Evolutionary conservation across 2,888 invertebrate species (phyloP).

Genomic region (Drosophila buzzatii): DNA sequence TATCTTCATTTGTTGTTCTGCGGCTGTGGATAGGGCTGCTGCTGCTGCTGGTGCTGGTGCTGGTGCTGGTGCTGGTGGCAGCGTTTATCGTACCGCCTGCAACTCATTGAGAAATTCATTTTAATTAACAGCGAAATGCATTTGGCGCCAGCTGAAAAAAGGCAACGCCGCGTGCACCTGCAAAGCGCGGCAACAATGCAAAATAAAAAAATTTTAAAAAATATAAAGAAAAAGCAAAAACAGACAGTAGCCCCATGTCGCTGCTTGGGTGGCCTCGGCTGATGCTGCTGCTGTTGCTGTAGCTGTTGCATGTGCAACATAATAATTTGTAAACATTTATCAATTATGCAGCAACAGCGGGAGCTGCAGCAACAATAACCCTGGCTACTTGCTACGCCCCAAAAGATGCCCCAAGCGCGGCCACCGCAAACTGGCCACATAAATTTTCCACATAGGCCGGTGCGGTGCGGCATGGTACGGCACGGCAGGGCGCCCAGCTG

Average conservation of each 20-base stretch:
- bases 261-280: conserved; percentile 63
- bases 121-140: conserved; percentile 71
- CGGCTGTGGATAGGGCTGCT: neutral
- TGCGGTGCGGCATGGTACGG: conserved; percentile 38
- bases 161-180: conserved; percentile 46
- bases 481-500: neutral
- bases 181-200: conserved; percentile 34
- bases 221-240: conserved; percentile 2
- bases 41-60: too few relatives aligned
- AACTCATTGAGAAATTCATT: conserved; percentile 61
- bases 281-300: conserved; percentile 16
- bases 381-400: conserved; percentile 55
- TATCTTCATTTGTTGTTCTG: conserved; percentile 23
- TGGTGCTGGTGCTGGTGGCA: neutral
- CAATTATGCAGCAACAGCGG: conserved; percentile 79
- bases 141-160: conserved; percentile 46
- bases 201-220: conserved; percentile 17
- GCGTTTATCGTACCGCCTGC: conserved; percentile 17
- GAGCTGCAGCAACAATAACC: conserved; percentile 43
- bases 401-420: conserved; percentile 49
- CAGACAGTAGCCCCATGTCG: conserved; percentile 3
- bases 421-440: conserved; percentile 71
- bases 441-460: conserved; percentile 68
- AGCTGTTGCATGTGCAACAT: conserved; percentile 71
- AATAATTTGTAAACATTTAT: conserved; percentile 80